Percentiles rank a stretch among this genome's conserved stretches.
These are phyloP conservation scores for Castor canadensis DNA, from an alignment of 2,113 vertebrate genomes.

Conservation along the genomic window DNA sequence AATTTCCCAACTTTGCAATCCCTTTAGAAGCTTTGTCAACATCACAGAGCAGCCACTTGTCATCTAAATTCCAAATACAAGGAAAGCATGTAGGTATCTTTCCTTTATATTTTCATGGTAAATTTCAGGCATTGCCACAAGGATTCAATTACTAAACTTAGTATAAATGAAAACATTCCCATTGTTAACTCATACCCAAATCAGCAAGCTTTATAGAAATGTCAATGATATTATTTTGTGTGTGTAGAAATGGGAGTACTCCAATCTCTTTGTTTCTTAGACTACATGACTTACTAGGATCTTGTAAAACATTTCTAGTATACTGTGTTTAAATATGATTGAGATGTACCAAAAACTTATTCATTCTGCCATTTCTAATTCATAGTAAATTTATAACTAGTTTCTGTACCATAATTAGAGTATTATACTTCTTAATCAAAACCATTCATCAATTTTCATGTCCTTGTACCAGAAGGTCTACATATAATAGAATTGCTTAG, in stretches of 20 bases:
- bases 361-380: constrained; percentile 50
- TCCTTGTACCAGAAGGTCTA: constrained; percentile 40
- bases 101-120: neutral
- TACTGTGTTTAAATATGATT: neutral
- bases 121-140: constrained; percentile 7
- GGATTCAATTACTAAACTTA: constrained; percentile 9
- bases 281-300: neutral
- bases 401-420: constrained; percentile 37
- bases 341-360: constrained; percentile 11
- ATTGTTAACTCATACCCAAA: neutral
- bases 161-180: constrained; percentile 27
- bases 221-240: constrained; percentile 20
- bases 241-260: neutral
- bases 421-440: constrained; percentile 54
- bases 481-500: constrained; percentile 52
- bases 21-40: neutral
- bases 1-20: neutral
- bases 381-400: constrained; percentile 34
- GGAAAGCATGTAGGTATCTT: neutral
- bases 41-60: neutral
- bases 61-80: constrained; percentile 11
- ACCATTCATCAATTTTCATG: constrained; percentile 55
- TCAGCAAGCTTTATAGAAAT: neutral
- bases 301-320: constrained; percentile 1
- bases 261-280: constrained; percentile 7